Evolutionary conservation across 2,113 vertebrate genomes (phyloP).

Genomic region (Aviceda subcristata): DNA sequence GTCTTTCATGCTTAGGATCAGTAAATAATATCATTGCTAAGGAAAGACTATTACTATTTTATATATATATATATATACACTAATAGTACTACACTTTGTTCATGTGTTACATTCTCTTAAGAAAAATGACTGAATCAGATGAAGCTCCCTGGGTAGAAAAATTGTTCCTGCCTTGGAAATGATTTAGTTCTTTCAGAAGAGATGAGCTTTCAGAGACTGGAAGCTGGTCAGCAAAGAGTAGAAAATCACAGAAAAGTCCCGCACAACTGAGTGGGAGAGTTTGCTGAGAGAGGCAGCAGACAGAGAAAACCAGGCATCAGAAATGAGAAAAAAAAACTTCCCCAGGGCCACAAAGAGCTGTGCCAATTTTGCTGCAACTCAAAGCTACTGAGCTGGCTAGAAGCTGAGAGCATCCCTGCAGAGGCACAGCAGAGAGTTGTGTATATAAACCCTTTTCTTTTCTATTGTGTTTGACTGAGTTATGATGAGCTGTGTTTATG

Average conservation of each 20-base stretch:
- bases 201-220: not conserved
- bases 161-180: not conserved
- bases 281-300: not conserved
- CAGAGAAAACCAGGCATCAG: not conserved
- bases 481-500: not conserved
- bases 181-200: not conserved
- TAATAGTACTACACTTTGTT: not conserved
- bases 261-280: not conserved
- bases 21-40: not conserved
- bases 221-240: not conserved
- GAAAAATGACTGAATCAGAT: not conserved
- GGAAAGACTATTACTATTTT: not conserved
- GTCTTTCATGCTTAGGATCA: not conserved
- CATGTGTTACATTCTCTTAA: not conserved
- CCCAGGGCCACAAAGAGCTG: not conserved
- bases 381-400: constrained; percentile 29
- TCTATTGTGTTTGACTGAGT: not conserved
- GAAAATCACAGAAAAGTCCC: not conserved
- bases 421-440: not conserved
- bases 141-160: not conserved
- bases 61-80: too few relatives aligned
- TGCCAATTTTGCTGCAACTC: constrained; percentile 1
- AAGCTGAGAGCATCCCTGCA: constrained; percentile 7
- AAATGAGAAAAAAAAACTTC: not conserved
- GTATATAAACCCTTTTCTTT: not conserved